Conservation (phyloP, 2,888 invertebrate species). For the Pristionchus japonicus region DNA sequence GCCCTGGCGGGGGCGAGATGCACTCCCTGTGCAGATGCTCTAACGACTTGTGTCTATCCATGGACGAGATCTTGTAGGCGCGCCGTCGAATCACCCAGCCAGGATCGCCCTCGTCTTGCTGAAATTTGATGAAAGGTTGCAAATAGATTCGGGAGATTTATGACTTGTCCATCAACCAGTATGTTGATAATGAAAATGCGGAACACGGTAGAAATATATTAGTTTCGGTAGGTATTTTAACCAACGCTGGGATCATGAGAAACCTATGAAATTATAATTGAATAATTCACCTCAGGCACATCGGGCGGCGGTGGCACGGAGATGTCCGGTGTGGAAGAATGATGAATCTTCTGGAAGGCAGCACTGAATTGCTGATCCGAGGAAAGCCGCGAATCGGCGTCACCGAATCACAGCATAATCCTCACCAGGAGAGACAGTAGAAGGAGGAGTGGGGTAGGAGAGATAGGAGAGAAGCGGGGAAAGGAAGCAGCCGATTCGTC, state of each 20-base stretch:
- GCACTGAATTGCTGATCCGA: background rate
- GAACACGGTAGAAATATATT: too few relatives aligned
- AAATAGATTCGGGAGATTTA: too few relatives aligned
- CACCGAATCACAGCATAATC: background rate
- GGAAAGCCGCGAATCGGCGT: background rate
- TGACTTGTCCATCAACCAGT: too few relatives aligned
- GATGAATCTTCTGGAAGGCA: slow-evolving; percentile 44
- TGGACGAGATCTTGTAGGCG: slow-evolving; percentile 33
- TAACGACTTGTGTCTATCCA: slow-evolving; percentile 37
- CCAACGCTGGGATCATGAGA: too few relatives aligned
- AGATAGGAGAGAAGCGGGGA: background rate
- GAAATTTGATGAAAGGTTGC: background rate
- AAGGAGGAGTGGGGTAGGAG: slow-evolving; percentile 7
- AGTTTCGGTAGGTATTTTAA: too few relatives aligned
- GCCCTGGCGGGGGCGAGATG: slow-evolving; percentile 32
- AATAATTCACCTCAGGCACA: background rate
- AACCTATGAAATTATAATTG: background rate
- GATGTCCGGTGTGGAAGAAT: slow-evolving; percentile 37
- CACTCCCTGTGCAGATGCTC: slow-evolving; percentile 40
- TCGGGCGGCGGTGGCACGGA: slow-evolving; percentile 39
- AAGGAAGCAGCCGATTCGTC: background rate
- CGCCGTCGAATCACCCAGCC: slow-evolving; percentile 44
- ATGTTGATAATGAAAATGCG: too few relatives aligned
- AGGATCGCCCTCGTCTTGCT: slow-evolving; percentile 42
- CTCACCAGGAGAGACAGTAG: slow-evolving; percentile 37